Percentiles rank a stretch among this genome's conserved stretches.
Evolutionary conservation across 1,140 invertebrate species (phyloP).

Genomic region (Drosophila burlai): DNA sequence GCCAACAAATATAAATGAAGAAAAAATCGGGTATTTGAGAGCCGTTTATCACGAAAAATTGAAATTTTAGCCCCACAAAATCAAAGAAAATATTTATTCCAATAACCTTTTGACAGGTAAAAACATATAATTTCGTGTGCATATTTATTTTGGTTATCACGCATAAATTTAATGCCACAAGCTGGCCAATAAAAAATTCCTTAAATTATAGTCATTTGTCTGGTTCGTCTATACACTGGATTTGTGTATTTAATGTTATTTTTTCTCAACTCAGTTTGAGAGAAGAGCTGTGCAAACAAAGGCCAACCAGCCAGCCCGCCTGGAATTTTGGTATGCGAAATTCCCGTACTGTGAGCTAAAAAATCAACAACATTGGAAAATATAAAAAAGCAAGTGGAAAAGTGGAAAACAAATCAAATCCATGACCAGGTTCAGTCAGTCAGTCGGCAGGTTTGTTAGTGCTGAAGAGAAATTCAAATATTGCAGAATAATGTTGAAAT

Average conservation of each 20-base stretch:
- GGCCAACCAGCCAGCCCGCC: slow-evolving; percentile 34
- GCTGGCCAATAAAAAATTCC: slow-evolving; percentile 26
- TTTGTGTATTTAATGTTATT: slow-evolving; percentile 1
- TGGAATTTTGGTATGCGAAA: slow-evolving; percentile 41
- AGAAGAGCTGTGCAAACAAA: slow-evolving; percentile 55
- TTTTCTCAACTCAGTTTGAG: slow-evolving; percentile 26
- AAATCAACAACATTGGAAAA: slow-evolving; percentile 7
- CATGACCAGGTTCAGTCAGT: slow-evolving; percentile 35
- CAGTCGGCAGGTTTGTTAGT: slow-evolving; percentile 19
- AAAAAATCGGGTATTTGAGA: slow-evolving; percentile 1
- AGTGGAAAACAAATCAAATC: slow-evolving; percentile 45
- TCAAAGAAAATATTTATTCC: slow-evolving; percentile 69
- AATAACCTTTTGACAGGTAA: slow-evolving; percentile 44
- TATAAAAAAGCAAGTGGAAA: slow-evolving; percentile 29
- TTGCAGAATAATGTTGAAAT: slow-evolving; percentile 56
- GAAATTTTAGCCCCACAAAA: slow-evolving; percentile 63
- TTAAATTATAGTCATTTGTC: slow-evolving; percentile 44
- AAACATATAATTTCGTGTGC: slow-evolving; percentile 47
- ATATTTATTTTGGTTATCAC: slow-evolving; percentile 57
- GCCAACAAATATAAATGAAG: neutral
- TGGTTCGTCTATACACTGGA: slow-evolving; percentile 19
- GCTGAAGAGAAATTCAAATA: slow-evolving; percentile 59
- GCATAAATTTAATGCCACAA: slow-evolving; percentile 56
- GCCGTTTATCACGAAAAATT: slow-evolving; percentile 35
- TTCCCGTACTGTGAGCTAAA: slow-evolving; percentile 12